Evolutionary conservation across 35 echinoderm and acorn worm genomes (phyloP).

Genomic region (Ophiothrix spiculata): DNA sequence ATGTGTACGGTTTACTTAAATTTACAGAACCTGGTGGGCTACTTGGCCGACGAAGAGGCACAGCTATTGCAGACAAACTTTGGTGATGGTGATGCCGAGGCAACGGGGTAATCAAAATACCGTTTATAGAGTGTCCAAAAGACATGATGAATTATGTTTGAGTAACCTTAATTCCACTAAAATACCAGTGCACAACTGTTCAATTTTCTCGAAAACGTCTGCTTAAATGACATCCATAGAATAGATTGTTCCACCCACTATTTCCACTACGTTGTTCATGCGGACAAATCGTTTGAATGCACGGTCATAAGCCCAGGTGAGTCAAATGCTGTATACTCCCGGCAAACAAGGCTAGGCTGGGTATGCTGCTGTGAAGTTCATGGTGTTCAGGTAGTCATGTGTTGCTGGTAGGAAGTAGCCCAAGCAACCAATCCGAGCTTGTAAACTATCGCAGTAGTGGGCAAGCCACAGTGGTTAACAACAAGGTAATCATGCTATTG

Average conservation of each 20-base stretch:
- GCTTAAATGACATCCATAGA: neutral
- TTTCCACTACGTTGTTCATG: neutral
- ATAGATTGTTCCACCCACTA: neutral
- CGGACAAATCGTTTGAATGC: neutral
- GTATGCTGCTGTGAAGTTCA: conserved; percentile 17
- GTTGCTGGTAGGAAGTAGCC: too few relatives aligned
- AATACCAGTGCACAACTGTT: neutral
- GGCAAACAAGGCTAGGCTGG: too few relatives aligned
- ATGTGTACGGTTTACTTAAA: conserved; percentile 56
- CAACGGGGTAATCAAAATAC: neutral
- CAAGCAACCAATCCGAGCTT: too few relatives aligned
- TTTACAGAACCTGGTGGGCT: conserved; percentile 13
- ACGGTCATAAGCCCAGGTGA: neutral
- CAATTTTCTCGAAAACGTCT: neutral
- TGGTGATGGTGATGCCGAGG: neutral
- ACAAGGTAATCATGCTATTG: conserved; percentile 45
- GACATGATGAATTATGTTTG: neutral
- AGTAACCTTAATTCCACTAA: neutral
- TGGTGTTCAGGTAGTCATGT: neutral
- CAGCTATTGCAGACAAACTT: conserved; percentile 28
- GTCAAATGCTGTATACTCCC: neutral
- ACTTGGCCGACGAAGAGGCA: conserved; percentile 32
- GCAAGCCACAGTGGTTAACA: neutral
- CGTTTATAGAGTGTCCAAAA: neutral
- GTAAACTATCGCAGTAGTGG: neutral